Conservation (phyloP, 2,888 invertebrate species). For the Zeuzera pyrina region DNA sequence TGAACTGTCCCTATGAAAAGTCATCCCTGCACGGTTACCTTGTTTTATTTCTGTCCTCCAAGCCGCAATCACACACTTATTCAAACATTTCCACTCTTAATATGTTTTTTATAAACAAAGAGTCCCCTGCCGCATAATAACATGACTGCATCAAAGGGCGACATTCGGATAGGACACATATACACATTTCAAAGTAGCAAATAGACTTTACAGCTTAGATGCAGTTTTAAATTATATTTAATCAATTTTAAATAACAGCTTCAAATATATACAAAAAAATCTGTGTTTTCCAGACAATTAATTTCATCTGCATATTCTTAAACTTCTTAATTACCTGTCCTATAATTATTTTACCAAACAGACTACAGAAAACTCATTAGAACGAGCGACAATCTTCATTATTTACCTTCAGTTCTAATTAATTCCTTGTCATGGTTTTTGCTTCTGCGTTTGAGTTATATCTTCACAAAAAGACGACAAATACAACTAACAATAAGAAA, state of each 20-base stretch:
- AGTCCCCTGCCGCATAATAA: conserved; percentile 41
- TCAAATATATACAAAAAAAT: too few species aligned
- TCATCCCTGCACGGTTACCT: too few species aligned
- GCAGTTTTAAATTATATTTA: too few species aligned
- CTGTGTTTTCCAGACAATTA: conserved; percentile 41
- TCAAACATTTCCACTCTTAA: conserved; percentile 55
- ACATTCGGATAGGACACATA: too few species aligned
- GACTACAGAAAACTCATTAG: conserved; percentile 63
- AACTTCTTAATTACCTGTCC: conserved; percentile 65
- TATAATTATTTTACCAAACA: conserved; percentile 54
- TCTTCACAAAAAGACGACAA: conserved; percentile 41
- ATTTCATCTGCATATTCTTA: conserved; percentile 39
- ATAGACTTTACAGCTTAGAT: too few species aligned
- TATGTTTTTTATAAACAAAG: conserved; percentile 51
- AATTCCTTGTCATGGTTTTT: conserved; percentile 75
- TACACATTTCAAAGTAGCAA: too few species aligned
- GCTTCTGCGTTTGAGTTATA: conserved; percentile 67
- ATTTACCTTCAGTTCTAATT: conserved; percentile 72
- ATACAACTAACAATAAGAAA: conserved; percentile 15
- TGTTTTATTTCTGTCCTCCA: conserved; percentile 20
- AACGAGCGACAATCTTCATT: conserved; percentile 68
- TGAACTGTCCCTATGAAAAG: too few species aligned
- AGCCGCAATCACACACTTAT: conserved; percentile 67
- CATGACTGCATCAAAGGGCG: conserved; percentile 32
- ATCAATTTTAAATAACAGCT: too few species aligned